Percentiles rank a stretch among this genome's conserved stretches.
Conservation (phyloP, 2,113 vertebrate genomes). For the Grantiella picta region DNA sequence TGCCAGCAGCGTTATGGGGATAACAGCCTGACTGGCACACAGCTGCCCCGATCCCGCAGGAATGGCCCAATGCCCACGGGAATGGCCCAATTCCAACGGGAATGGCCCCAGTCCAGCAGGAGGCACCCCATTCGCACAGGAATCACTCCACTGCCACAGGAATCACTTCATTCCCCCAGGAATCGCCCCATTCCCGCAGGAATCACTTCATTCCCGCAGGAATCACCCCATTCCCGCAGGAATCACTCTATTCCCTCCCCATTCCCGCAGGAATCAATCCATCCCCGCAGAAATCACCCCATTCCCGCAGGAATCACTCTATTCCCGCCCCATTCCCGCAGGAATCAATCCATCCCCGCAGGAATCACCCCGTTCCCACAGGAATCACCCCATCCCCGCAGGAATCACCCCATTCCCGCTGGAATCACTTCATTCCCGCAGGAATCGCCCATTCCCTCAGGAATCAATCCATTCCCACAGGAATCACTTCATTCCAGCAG, state of each 20-base stretch:
- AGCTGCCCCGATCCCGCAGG: fast-evolving
- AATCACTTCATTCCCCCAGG: background rate
- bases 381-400: background rate
- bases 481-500: background rate
- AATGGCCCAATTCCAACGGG: background rate
- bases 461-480: too few relatives aligned
- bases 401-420: background rate
- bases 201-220: background rate
- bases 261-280: too few relatives aligned
- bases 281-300: too few relatives aligned
- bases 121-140: too few relatives aligned
- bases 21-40: background rate
- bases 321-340: fast-evolving
- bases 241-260: background rate
- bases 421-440: background rate
- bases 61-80: too few relatives aligned
- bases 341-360: too few relatives aligned
- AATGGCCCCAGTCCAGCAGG: too few relatives aligned
- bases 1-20: fast-evolving
- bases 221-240: background rate
- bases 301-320: background rate
- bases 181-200: background rate
- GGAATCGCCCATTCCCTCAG: background rate
- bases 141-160: too few relatives aligned
- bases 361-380: too few relatives aligned